Evolutionary conservation across 2,888 invertebrate genomes (phyloP).

Genomic region (Standfussiana lucernea): DNA sequence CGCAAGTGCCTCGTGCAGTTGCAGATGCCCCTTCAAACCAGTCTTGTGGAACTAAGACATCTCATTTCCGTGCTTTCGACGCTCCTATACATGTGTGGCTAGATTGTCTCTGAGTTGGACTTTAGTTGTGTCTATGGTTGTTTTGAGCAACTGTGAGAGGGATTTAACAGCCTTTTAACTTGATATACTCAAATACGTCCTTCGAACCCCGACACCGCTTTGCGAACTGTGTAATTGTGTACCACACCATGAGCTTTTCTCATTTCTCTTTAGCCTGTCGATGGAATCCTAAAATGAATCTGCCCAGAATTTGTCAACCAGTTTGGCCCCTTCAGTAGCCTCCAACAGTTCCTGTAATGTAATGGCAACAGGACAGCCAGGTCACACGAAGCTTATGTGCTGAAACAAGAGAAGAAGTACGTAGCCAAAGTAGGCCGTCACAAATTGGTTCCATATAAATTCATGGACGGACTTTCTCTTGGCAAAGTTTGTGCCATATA

Average conservation of each 20-base stretch:
- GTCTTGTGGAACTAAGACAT: constrained; percentile 30
- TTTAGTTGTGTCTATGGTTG: not conserved
- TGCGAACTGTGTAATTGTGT: not conserved
- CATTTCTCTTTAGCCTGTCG: not conserved
- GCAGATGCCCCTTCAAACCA: constrained; percentile 9
- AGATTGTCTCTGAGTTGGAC: constrained; percentile 4
- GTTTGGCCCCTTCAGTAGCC: not conserved
- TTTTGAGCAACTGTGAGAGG: not conserved
- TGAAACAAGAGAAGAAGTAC: not conserved
- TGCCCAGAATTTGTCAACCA: not conserved
- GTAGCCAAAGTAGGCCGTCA: not conserved
- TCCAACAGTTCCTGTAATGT: not conserved
- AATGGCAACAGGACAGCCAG: not conserved
- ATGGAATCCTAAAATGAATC: not conserved
- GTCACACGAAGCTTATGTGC: not conserved
- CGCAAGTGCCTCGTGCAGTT: not conserved
- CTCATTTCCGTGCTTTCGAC: constrained; percentile 52
- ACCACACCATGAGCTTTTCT: not conserved
- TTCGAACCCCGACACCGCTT: too few species aligned
- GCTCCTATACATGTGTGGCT: not conserved
- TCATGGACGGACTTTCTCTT: not conserved
- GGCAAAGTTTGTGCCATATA: not conserved
- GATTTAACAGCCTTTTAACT: not conserved
- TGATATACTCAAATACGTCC: not conserved
- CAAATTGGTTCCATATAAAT: not conserved